phyloP scores from a whole-genome alignment of 2,888 invertebrate genomes.

The Pyrochroa serraticornis region DNA sequence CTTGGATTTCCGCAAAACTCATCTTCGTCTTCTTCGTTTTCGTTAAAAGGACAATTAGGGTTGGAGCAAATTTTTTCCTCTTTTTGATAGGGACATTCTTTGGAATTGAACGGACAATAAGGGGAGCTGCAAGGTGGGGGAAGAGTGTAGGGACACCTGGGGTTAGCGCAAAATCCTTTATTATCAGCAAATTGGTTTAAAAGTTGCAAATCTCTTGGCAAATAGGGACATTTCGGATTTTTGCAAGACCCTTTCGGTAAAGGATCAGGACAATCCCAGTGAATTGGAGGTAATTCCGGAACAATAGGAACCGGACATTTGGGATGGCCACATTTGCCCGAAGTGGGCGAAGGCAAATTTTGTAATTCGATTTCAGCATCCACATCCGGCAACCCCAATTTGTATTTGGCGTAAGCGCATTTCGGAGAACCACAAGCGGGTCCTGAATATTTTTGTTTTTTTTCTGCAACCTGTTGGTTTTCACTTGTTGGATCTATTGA shows the following conservation, averaged over 20 bases:
- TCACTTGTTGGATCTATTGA: too few species aligned
- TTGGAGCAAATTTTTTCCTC: not conserved
- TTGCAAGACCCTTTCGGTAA: constrained; percentile 52
- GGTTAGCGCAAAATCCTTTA: constrained; percentile 49
- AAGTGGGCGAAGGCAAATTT: constrained; percentile 41
- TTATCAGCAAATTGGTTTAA: constrained; percentile 41
- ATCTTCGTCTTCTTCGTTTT: not conserved
- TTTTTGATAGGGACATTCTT: constrained; percentile 21
- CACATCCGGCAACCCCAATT: constrained; percentile 47
- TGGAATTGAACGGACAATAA: constrained; percentile 24
- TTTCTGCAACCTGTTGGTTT: constrained; percentile 1
- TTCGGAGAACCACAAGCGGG: constrained; percentile 49
- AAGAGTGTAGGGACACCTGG: constrained; percentile 49
- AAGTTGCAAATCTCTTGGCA: constrained; percentile 41
- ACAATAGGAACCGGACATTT: constrained; percentile 45
- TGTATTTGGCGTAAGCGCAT: constrained; percentile 52
- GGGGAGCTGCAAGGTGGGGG: constrained; percentile 38
- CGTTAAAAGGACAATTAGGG: not conserved
- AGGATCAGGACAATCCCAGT: constrained; percentile 58
- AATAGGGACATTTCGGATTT: constrained; percentile 53
- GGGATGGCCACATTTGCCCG: constrained; percentile 48
- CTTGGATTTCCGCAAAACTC: not conserved
- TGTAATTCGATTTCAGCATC: constrained; percentile 45
- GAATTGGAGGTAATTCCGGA: constrained; percentile 51
- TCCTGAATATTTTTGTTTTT: constrained; percentile 27